These are phyloP conservation scores for Spilosoma lubricipeda DNA, from an alignment of 2,888 invertebrate species.

Conservation along the genomic window DNA sequence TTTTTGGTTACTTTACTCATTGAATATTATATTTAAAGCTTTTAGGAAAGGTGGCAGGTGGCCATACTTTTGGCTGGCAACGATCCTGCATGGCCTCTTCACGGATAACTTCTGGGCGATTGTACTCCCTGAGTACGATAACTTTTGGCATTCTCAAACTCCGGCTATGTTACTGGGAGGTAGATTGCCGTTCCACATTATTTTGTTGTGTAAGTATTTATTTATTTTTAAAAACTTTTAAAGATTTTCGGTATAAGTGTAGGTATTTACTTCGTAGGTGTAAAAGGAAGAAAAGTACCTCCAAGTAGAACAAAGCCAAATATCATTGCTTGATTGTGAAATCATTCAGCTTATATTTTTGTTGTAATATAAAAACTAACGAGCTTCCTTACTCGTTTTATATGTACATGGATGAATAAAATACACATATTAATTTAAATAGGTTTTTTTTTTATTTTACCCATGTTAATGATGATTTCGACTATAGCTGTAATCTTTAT, in stretches of 20 bases:
- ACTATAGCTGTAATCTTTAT: background rate
- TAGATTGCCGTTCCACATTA: slow-evolving; percentile 90
- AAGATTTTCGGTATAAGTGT: too few relatives aligned
- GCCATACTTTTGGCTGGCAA: slow-evolving; percentile 91
- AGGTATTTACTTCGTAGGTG: too few relatives aligned
- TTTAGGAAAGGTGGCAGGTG: slow-evolving; percentile 90
- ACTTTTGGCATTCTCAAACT: slow-evolving; percentile 94
- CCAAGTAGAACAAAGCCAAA: too few relatives aligned
- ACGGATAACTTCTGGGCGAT: slow-evolving; percentile 90
- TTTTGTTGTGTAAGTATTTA: slow-evolving; percentile 88
- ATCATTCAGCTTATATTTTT: too few relatives aligned
- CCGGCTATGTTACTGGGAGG: slow-evolving; percentile 90
- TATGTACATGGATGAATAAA: too few relatives aligned
- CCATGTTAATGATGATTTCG: background rate
- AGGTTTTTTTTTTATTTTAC: background rate
- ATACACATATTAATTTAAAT: too few relatives aligned
- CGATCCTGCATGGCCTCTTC: slow-evolving; percentile 89
- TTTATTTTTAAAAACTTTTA: background rate
- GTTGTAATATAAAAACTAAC: too few relatives aligned
- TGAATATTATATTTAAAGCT: slow-evolving; percentile 68
- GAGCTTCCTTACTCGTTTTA: too few relatives aligned
- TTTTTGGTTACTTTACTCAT: background rate
- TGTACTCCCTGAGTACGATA: slow-evolving; percentile 90
- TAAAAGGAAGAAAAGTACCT: too few relatives aligned
- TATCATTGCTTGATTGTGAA: too few relatives aligned